A percentile compares a stretch with the other conserved stretches of the same genome.
phyloP scores from a whole-genome alignment of 1,140 invertebrate genomes.

The Pseudomyrmex dendroicus region DNA sequence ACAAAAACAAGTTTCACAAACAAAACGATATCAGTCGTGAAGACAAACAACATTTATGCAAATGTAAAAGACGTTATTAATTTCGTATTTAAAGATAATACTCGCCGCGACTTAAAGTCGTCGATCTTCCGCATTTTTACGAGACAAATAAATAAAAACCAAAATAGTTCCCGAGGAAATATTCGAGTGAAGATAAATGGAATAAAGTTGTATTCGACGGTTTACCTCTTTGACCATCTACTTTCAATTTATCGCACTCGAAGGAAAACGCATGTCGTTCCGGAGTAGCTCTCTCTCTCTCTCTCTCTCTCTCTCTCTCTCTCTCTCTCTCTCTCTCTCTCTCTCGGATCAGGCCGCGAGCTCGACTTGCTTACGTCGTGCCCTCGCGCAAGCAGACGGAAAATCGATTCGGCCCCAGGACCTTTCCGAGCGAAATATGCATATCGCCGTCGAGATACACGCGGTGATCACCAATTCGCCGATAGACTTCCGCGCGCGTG shows the following conservation, averaged over 20 bases:
- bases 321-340: neutral
- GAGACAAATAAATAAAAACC: neutral
- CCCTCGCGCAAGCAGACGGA: conserved; percentile 16
- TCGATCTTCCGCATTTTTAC: neutral
- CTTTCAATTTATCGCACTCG: conserved; percentile 15
- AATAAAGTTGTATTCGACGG: too few relatives aligned
- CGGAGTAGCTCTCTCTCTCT: neutral
- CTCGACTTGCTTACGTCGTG: conserved; percentile 7
- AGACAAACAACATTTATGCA: too few relatives aligned
- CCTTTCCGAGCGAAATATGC: conserved; percentile 15
- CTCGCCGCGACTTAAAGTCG: neutral
- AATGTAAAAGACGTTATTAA: neutral
- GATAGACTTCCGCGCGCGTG: conserved; percentile 61
- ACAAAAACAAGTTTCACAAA: neutral
- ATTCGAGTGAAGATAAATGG: conserved; percentile 4
- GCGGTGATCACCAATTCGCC: conserved; percentile 40
- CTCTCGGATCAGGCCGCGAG: conserved; percentile 57
- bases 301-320: neutral
- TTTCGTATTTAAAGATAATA: neutral
- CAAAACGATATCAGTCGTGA: too few relatives aligned
- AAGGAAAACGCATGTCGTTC: conserved; percentile 5
- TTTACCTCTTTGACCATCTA: too few relatives aligned
- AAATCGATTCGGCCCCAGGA: conserved; percentile 64
- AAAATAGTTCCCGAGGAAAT: conserved; percentile 1
- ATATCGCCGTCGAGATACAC: neutral